Conservation (phyloP, 2,797 vertebrate species). For the Intellagama lesueurii region DNA sequence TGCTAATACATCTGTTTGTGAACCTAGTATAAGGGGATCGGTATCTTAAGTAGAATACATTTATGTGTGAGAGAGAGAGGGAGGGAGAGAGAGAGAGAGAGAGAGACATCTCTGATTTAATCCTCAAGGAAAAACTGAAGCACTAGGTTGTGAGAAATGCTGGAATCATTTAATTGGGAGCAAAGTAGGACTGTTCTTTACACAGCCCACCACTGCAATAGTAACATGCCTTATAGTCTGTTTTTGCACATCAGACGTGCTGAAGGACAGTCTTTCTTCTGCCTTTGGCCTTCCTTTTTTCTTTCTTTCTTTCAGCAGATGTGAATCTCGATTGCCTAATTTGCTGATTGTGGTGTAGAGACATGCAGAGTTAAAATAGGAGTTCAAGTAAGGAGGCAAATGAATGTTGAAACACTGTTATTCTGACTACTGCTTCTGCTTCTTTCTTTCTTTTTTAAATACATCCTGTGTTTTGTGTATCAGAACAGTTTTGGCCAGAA, state of each 20-base stretch:
- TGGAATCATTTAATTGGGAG: background rate
- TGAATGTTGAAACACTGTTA: background rate
- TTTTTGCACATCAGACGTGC: background rate
- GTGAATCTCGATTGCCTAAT: background rate
- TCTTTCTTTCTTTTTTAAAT: background rate
- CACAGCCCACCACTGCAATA: background rate
- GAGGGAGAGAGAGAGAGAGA: background rate
- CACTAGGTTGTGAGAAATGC: background rate
- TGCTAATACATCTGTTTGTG: background rate
- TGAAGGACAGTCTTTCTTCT: background rate
- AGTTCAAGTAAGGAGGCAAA: slow-evolving; percentile 7
- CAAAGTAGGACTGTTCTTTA: accelerated
- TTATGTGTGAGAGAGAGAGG: no score
- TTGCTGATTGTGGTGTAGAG: background rate
- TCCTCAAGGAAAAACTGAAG: background rate
- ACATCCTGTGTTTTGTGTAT: background rate
- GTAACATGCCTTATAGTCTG: background rate
- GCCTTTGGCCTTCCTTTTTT: background rate
- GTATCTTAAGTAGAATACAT: background rate
- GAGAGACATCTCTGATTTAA: background rate
- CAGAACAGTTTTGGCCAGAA: background rate
- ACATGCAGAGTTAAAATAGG: slow-evolving; percentile 14
- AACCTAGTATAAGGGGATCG: background rate
- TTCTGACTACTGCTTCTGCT: background rate
- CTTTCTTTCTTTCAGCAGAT: background rate